Evolutionary conservation across 1,140 invertebrate genomes (phyloP), one percentile per base, ranked within the genome.

Genomic region (Coelopa frigida): DNA sequence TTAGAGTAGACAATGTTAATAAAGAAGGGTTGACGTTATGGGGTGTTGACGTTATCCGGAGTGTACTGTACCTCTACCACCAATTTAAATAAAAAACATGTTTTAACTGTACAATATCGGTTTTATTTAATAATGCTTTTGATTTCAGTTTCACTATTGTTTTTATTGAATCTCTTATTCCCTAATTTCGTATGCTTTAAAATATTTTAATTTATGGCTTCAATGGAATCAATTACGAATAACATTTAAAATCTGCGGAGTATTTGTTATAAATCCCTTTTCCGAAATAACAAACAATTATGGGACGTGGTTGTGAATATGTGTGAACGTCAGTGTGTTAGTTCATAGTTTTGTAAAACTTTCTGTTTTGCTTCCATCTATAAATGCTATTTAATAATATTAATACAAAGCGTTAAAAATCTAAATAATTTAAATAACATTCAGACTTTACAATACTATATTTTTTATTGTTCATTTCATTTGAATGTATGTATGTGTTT

Each of bases 51-150:
- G 12, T 35, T 35, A 2, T 5, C 20, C 5, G 3, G 5, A 15
- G 20, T 15, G 7, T 14, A 11, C 20, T 5, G 33, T 14, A 3
- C n/a, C 17, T n/a, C n/a, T 10, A 33, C 12, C 22, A 5, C 36
- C n/a, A 12, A 24, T 27, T 27, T 20, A 42, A 43, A 32, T 43
- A 43, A 43, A 32, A 43, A 39, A 22, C 14, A 22, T 38, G 22
- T 11, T 32, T 43, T 31, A 29, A 43, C 41, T 43, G 41, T 43
- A 43, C 41, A 43, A 43, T 43, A 43, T 43, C 33, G 33, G 41
- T 43, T 43, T 29, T 5, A 10, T 32, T 17, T 43, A 31, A 20
- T 42, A 31, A 31, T 31, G 31, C 24, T 27, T 38, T 38, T 38
- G 22, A 37, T 20, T 21, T 38, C 24, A 21, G 24, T 21, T 38